A percentile compares a stretch with the other conserved stretches of the same genome.
phyloP scores from a whole-genome alignment of 1,140 invertebrate species.

The Dreissena rostriformis region DNA sequence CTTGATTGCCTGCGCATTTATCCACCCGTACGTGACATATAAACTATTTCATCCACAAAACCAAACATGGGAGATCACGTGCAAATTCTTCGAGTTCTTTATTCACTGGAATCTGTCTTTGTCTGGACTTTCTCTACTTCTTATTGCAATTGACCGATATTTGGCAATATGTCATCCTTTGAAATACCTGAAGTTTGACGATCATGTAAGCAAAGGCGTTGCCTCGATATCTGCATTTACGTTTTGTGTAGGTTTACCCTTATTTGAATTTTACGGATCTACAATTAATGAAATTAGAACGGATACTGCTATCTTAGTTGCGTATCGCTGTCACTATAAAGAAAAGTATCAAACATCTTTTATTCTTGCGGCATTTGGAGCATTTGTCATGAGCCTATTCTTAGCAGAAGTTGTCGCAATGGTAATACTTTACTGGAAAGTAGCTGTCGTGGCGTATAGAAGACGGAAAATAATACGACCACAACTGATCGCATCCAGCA shows the following conservation, averaged over 20 bases:
- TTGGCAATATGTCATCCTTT: constrained; percentile 51
- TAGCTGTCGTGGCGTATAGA: constrained; percentile 47
- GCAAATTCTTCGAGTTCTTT: constrained; percentile 55
- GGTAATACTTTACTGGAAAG: constrained; percentile 36
- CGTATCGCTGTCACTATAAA: constrained; percentile 41
- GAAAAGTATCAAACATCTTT: constrained; percentile 11
- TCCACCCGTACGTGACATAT: no score
- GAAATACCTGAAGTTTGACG: constrained; percentile 34
- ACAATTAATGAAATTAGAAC: not conserved
- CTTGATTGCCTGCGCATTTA: no score
- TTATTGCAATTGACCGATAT: constrained; percentile 55
- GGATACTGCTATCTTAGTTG: not conserved
- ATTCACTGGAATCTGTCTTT: constrained; percentile 29
- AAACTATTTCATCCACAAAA: no score
- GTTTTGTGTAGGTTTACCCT: constrained; percentile 13
- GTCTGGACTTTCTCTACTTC: constrained; percentile 30
- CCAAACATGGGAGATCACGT: constrained; percentile 30
- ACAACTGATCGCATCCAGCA: no score
- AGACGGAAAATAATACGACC: not conserved
- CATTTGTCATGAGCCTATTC: constrained; percentile 37
- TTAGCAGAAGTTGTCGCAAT: constrained; percentile 9
- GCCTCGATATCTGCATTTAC: constrained; percentile 6
- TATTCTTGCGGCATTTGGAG: constrained; percentile 18
- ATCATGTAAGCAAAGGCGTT: constrained; percentile 13
- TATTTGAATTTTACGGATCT: constrained; percentile 57